A percentile compares a stretch with the other conserved stretches of the same genome.
Conservation (phyloP, 2,888 invertebrate genomes). For the Volucella bombylans region DNA sequence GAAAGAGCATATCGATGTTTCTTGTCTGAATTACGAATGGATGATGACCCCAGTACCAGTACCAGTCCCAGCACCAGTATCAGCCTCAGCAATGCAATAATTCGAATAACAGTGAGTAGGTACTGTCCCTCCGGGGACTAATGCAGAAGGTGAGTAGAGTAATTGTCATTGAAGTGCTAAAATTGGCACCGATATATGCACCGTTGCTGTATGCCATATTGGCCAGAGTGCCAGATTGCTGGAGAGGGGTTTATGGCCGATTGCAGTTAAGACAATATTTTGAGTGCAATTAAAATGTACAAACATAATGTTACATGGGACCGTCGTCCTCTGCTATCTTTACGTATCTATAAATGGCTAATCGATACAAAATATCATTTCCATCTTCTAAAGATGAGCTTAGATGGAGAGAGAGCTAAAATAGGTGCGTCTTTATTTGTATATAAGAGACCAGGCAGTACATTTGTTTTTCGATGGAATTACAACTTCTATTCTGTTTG, state of each 20-base stretch:
- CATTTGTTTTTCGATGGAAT: conserved; percentile 44
- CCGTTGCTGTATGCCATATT: conserved; percentile 27
- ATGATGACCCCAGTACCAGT: conserved; percentile 34
- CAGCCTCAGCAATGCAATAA: neutral
- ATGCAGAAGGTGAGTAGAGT: conserved; percentile 56
- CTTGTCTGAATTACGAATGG: conserved; percentile 40
- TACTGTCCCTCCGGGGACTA: conserved; percentile 1
- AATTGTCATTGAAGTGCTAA: conserved; percentile 71
- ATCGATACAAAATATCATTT: conserved; percentile 37
- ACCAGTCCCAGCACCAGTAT: too few species aligned
- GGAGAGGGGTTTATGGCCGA: conserved; percentile 18
- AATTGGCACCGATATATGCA: conserved; percentile 54
- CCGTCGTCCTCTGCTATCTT: neutral
- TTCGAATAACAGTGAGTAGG: conserved; percentile 3
- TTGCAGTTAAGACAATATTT: conserved; percentile 69
- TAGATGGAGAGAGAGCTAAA: conserved; percentile 18
- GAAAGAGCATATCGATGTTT: conserved; percentile 62
- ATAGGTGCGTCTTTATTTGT: conserved; percentile 46
- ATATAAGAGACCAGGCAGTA: conserved; percentile 8
- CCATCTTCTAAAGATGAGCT: conserved; percentile 15
- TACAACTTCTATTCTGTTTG: conserved; percentile 54
- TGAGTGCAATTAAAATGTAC: conserved; percentile 69
- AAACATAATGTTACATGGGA: conserved; percentile 45
- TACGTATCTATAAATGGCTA: neutral
- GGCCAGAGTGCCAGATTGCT: neutral